Evolutionary conservation across 2,888 invertebrate species (phyloP).

Genomic region (Bruchidius siliquastri): DNA sequence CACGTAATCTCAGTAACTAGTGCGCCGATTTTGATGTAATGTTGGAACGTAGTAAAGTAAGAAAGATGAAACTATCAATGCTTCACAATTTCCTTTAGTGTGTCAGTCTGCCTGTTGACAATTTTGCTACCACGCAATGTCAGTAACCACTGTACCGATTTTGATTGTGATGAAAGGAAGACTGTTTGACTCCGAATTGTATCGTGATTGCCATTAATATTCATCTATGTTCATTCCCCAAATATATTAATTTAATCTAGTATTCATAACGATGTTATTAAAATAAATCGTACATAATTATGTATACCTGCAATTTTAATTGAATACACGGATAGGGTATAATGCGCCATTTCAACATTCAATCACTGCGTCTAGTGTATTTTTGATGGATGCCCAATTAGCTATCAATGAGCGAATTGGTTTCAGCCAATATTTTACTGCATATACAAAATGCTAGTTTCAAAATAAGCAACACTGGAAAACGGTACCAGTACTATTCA

Average conservation of each 20-base stretch:
- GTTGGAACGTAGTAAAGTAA: too few species aligned
- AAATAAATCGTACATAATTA: background rate
- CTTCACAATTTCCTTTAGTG: too few species aligned
- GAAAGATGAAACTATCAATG: too few species aligned
- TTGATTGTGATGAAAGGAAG: too few species aligned
- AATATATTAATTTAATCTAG: background rate
- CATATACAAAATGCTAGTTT: background rate
- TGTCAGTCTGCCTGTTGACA: too few species aligned
- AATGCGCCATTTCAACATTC: background rate
- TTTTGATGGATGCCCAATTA: background rate
- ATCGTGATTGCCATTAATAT: background rate
- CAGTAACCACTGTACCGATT: too few species aligned
- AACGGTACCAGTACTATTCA: too few species aligned
- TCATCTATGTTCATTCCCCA: background rate
- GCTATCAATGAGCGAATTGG: background rate
- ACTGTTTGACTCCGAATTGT: too few species aligned
- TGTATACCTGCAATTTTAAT: background rate
- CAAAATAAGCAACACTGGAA: too few species aligned
- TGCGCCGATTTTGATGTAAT: too few species aligned
- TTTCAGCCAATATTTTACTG: background rate
- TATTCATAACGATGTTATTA: background rate
- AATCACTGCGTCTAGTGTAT: background rate
- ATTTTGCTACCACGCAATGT: too few species aligned
- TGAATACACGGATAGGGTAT: background rate
- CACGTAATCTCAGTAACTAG: too few species aligned